These are phyloP conservation scores for Temnothorax ravouxi DNA, from an alignment of 2,888 invertebrate species.

Conservation along the genomic window DNA sequence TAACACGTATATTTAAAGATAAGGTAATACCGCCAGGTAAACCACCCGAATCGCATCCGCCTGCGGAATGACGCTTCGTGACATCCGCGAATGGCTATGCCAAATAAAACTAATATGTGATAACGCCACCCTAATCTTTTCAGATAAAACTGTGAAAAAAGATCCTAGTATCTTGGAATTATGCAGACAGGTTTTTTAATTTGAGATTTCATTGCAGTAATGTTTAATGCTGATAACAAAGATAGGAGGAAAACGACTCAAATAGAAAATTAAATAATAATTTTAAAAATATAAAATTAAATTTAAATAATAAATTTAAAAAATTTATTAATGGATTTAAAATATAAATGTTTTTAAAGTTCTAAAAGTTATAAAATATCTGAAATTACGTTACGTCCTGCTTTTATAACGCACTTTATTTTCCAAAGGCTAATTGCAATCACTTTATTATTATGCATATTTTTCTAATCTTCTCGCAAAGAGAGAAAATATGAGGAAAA, in stretches of 20 bases:
- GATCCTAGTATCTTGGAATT: neutral
- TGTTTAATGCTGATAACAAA: neutral
- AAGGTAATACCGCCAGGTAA: constrained; percentile 47
- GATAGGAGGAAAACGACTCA: neutral
- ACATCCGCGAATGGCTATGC: neutral
- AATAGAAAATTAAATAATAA: neutral
- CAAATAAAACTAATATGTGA: constrained; percentile 25
- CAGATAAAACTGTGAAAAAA: neutral
- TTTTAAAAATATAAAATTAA: neutral
- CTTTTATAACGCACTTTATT: neutral
- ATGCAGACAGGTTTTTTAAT: neutral
- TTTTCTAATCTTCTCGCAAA: constrained; percentile 3
- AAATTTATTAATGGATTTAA: neutral
- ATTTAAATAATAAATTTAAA: too few species aligned
- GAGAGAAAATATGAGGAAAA: constrained; percentile 17
- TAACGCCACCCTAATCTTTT: neutral
- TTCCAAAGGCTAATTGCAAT: constrained; percentile 17
- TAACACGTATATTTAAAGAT: constrained; percentile 37
- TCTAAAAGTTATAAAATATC: neutral
- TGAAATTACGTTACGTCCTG: neutral
- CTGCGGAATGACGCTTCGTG: constrained; percentile 9
- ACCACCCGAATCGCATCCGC: constrained; percentile 45
- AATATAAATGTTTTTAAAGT: neutral
- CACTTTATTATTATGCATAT: constrained; percentile 9
- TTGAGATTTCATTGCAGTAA: neutral